Evolutionary conservation across 2,113 vertebrate species (phyloP), one percentile per base, ranked within the genome.

Genomic region (Microtus richardsoni): DNA sequence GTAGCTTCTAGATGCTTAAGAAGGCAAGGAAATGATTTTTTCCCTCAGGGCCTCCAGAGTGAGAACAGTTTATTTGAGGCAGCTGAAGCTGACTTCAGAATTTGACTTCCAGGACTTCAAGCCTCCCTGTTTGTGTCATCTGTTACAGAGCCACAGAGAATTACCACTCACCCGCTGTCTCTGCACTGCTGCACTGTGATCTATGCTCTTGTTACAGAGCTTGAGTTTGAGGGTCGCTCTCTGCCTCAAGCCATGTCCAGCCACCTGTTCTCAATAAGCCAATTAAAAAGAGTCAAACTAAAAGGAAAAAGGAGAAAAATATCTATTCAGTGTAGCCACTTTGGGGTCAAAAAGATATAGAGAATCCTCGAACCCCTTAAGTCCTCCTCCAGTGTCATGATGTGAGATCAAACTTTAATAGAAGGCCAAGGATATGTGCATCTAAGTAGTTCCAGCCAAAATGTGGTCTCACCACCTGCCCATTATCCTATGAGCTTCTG

Each of bases 161-260:
- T 58, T 54, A 30, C 41, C 19, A 22, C 36, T 0, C 0, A 4
- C 36, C 7, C 47, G 41, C 36, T 4, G 47, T 47, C 14, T 70
- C 39, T 28, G 2, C 1, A 10, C 54, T 22, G 58, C 82, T 6
- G 8, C 36, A 7, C 24, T 0, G n/a, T 22, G 1, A n/a, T 19
- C 24, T 93, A 6, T 88, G 84, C 52, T 82, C 24, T n/a, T 62
- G 24, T 47, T 49, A 30, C 71, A 74, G 71, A 74, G 73, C 39
- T 49, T 47, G 74, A 30, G 74, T 44, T 17, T 77, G 44, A 74
- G 39, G 73, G 39, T 74, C 22, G 24, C 73, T 26, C 5, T 74
- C 10, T 49, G 44, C 74, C 74, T 30, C 44, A 49, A 77, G 74
- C 74, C 39, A 33, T 13, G 44, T 47, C 26, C 44, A 77, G 74